Conservation (phyloP, 2,113 vertebrate genomes). For the Neogale vison region DNA sequence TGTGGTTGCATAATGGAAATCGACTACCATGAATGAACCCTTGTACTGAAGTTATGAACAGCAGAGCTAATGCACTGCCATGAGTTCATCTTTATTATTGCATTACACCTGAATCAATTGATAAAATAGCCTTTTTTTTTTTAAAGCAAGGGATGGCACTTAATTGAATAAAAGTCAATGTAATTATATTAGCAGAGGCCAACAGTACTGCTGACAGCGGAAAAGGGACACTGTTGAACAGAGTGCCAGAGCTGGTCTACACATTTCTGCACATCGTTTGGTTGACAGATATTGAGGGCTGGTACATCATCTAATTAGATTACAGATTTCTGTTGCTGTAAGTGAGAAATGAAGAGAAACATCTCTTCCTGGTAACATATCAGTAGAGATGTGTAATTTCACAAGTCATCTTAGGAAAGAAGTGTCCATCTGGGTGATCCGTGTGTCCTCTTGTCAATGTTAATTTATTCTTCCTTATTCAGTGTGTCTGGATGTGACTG, state of each 20-base stretch:
- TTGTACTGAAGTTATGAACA: slow-evolving; percentile 88
- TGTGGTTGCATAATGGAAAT: slow-evolving; percentile 92
- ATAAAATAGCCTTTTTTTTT: slow-evolving; percentile 98
- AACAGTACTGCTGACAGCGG: slow-evolving; percentile 96
- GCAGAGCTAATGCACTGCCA: slow-evolving; percentile 95
- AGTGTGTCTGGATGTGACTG: slow-evolving; percentile 65
- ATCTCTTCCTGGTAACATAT: slow-evolving; percentile 82
- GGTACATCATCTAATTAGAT: slow-evolving; percentile 87
- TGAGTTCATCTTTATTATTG: slow-evolving; percentile 98
- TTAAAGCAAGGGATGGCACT: slow-evolving; percentile 93
- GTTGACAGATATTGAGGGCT: slow-evolving; percentile 88
- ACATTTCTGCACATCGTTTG: slow-evolving; percentile 89
- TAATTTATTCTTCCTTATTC: slow-evolving; percentile 79
- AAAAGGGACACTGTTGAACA: slow-evolving; percentile 90
- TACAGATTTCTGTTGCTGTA: slow-evolving; percentile 84
- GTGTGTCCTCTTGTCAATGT: slow-evolving; percentile 60
- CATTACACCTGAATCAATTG: slow-evolving; percentile 99
- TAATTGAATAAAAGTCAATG: slow-evolving; percentile 99
- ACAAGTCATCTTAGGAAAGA: slow-evolving; percentile 76
- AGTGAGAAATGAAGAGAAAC: slow-evolving; percentile 85
- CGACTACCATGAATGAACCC: slow-evolving; percentile 89
- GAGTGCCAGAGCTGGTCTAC: slow-evolving; percentile 86
- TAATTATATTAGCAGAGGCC: slow-evolving; percentile 96
- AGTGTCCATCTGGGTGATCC: slow-evolving; percentile 70
- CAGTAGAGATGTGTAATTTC: slow-evolving; percentile 76